A percentile compares a stretch with the other conserved stretches of the same genome.
phyloP scores from a whole-genome alignment of 2,888 invertebrate genomes.

The Hirtodrosophila cameraria region DNA sequence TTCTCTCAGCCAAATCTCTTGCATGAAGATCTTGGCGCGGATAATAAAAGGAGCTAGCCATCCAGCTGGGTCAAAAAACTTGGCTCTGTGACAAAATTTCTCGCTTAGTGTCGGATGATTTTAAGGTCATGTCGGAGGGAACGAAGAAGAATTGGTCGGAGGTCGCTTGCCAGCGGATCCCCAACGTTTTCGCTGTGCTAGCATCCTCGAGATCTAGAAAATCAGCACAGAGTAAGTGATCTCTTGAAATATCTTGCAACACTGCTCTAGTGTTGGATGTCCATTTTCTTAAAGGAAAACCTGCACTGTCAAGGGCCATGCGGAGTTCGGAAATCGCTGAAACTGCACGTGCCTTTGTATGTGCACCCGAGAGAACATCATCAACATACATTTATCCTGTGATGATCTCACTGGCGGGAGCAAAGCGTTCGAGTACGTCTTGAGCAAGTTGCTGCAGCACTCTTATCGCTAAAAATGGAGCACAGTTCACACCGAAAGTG shows the following conservation, averaged over 20 bases:
- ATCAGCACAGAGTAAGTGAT: background rate
- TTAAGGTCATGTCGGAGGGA: background rate
- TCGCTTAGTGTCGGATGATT: background rate
- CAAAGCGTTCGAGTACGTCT: background rate
- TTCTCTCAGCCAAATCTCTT: background rate
- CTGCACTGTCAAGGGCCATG: background rate
- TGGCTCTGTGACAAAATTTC: background rate
- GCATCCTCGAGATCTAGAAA: background rate
- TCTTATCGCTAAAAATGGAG: slow-evolving; percentile 1
- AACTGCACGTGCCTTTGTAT: background rate
- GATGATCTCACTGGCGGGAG: background rate
- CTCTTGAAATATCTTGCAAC: background rate
- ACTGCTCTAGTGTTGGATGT: background rate
- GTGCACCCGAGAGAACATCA: background rate
- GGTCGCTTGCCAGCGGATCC: background rate
- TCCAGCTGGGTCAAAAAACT: background rate
- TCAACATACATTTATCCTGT: background rate
- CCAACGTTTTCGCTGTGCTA: background rate
- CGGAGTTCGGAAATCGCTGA: background rate
- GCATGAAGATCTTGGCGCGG: background rate
- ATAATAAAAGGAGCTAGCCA: background rate
- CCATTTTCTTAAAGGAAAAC: slow-evolving; percentile 2
- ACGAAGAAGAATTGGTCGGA: background rate
- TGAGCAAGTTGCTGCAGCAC: background rate
- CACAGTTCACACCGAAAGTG: slow-evolving; percentile 11